These are phyloP conservation scores for Trachops cirrhosus DNA, from an alignment of 2,797 vertebrate genomes.

Conservation along the genomic window DNA sequence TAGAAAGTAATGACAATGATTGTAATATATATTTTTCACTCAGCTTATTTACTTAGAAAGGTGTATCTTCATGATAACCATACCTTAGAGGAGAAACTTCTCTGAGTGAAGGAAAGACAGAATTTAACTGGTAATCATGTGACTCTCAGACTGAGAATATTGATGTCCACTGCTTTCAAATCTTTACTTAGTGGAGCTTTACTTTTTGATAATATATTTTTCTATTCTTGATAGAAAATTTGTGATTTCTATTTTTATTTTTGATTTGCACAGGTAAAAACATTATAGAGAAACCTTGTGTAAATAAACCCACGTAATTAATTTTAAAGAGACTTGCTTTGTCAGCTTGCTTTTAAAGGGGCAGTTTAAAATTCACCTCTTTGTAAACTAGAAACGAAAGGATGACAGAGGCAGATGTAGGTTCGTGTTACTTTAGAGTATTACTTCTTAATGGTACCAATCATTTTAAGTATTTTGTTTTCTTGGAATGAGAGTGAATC, in stretches of 20 bases:
- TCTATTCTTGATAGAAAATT: neutral
- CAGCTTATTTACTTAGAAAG: slow-evolving; percentile 53
- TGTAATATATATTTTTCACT: slow-evolving; percentile 53
- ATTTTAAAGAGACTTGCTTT: slow-evolving; percentile 68
- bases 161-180: slow-evolving; percentile 33
- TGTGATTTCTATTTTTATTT: slow-evolving; percentile 27
- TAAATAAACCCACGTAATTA: slow-evolving; percentile 69
- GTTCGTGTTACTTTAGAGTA: slow-evolving; percentile 4
- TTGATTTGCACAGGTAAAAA: slow-evolving; percentile 53
- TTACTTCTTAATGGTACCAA: slow-evolving; percentile 68
- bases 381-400: slow-evolving; percentile 44
- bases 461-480: slow-evolving; percentile 76
- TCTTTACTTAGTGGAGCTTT: slow-evolving; percentile 37
- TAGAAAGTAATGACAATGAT: slow-evolving; percentile 55
- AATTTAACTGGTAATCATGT: slow-evolving; percentile 45
- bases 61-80: slow-evolving; percentile 30
- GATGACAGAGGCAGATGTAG: neutral
- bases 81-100: slow-evolving; percentile 43
- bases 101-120: slow-evolving; percentile 50
- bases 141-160: slow-evolving; percentile 3
- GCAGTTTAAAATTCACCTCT: slow-evolving; percentile 66
- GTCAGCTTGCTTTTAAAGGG: slow-evolving; percentile 71
- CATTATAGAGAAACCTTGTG: slow-evolving; percentile 38
- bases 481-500: slow-evolving; percentile 79
- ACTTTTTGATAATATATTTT: slow-evolving; percentile 62